A percentile compares a stretch with the other conserved stretches of the same genome.
Evolutionary conservation across 92 coral and sea anemone genomes (phyloP).

Genomic region (Diadumene lineata): DNA sequence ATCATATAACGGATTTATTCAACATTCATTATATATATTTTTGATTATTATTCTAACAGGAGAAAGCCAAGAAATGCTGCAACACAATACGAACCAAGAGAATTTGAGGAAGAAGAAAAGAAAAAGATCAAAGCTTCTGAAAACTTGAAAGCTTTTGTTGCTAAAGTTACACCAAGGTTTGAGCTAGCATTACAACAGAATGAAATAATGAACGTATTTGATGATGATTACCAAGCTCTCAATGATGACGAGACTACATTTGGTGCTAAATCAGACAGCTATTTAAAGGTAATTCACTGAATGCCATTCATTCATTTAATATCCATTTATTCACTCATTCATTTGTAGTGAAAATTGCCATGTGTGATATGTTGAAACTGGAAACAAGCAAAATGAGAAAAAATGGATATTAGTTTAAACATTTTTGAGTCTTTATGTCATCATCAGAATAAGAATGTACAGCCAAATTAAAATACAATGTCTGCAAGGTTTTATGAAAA

Average conservation of each 20-base stretch:
- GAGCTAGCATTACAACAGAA: constrained; percentile 97
- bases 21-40: not conserved
- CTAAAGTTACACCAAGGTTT: constrained; percentile 93
- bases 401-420: too few species aligned
- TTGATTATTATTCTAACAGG: constrained; percentile 45
- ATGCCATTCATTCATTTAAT: too few species aligned
- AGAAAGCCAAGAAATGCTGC: constrained; percentile 92
- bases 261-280: constrained; percentile 95
- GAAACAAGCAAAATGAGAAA: too few species aligned
- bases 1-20: too few species aligned
- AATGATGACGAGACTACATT: constrained; percentile 98
- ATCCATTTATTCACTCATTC: too few species aligned
- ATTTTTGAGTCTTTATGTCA: too few species aligned
- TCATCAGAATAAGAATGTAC: too few species aligned
- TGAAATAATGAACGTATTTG: constrained; percentile 92
- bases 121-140: constrained; percentile 49
- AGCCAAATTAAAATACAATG: too few species aligned
- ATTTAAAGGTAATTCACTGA: constrained; percentile 91
- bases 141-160: constrained; percentile 55
- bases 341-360: too few species aligned
- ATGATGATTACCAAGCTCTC: constrained; percentile 86
- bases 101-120: constrained; percentile 64
- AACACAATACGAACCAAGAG: constrained; percentile 85
- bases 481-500: too few species aligned
- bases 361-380: too few species aligned